These are phyloP conservation scores for Platorchestia sp. DNA, from an alignment of 1,140 invertebrate species.

Conservation along the genomic window DNA sequence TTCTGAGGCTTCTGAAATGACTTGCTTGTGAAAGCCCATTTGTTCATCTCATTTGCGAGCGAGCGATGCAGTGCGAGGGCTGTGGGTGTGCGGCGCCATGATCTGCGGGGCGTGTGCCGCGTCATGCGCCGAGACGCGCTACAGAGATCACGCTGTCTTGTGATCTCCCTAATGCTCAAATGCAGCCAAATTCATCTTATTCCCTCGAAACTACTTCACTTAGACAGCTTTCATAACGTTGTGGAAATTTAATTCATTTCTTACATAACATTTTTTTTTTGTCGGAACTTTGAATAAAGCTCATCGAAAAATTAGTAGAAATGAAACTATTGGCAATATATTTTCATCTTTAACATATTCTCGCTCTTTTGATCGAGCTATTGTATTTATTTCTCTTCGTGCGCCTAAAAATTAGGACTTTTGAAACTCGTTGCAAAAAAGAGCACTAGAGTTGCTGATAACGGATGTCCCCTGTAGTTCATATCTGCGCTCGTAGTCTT, in stretches of 20 bases:
- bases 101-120: neutral
- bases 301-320: neutral
- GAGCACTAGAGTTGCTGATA: neutral
- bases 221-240: neutral
- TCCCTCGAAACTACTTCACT: neutral
- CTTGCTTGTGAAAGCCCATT: neutral
- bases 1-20: neutral
- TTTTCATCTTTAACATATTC: neutral
- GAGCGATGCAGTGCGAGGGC: neutral
- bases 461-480: neutral
- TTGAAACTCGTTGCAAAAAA: neutral
- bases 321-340: neutral
- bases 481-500: neutral
- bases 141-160: neutral
- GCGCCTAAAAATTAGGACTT: neutral
- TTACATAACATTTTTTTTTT: neutral
- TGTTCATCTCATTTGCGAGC: neutral
- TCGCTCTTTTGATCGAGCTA: neutral
- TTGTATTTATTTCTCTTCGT: neutral
- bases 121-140: conserved; percentile 24
- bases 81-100: neutral
- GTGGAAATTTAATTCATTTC: neutral
- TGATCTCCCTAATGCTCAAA: neutral
- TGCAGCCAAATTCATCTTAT: neutral
- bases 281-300: neutral